Evolutionary conservation across 2,888 invertebrate species (phyloP).

Genomic region (Pemphredon lugubris): DNA sequence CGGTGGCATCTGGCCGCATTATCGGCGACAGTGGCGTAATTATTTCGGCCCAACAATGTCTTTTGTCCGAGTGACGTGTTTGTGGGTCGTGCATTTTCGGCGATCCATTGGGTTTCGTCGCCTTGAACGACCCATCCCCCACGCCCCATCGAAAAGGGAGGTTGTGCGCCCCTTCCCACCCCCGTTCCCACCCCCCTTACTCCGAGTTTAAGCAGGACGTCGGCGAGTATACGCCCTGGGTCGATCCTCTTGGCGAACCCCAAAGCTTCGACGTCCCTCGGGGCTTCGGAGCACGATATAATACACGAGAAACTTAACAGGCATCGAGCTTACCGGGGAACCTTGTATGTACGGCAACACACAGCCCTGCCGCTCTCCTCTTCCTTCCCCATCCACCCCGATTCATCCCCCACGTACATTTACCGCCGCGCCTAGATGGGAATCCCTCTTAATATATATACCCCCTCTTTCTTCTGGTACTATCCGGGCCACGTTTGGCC

Average conservation of each 20-base stretch:
- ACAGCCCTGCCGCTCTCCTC: conserved; percentile 18
- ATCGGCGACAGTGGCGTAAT: conserved; percentile 50
- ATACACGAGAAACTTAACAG: conserved; percentile 69
- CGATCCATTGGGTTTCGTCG: conserved; percentile 56
- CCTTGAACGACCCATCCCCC: conserved; percentile 18
- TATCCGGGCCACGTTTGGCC: too few relatives aligned
- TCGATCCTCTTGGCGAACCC: conserved; percentile 74
- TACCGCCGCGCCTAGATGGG: too few relatives aligned
- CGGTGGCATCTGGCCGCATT: conserved; percentile 22
- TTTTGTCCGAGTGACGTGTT: conserved; percentile 51
- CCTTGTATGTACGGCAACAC: conserved; percentile 57
- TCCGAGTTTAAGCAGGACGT: conserved; percentile 80
- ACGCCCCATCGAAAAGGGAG: not conserved
- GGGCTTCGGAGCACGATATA: conserved; percentile 62
- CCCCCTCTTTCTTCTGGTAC: conserved; percentile 19
- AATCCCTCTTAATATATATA: too few relatives aligned
- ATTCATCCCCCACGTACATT: conserved; percentile 32
- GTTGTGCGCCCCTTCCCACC: not conserved
- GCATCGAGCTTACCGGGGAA: conserved; percentile 62
- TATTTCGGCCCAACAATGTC: conserved; percentile 48
- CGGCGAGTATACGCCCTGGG: conserved; percentile 69
- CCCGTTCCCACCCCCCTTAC: not conserved
- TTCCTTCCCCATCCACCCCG: conserved; percentile 27
- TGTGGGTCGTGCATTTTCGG: conserved; percentile 57
- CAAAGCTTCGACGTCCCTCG: conserved; percentile 78